Evolutionary conservation across 2,113 vertebrate genomes (phyloP), one percentile per base, ranked within the genome.

Genomic region (Nothobranchius kuhntae): DNA sequence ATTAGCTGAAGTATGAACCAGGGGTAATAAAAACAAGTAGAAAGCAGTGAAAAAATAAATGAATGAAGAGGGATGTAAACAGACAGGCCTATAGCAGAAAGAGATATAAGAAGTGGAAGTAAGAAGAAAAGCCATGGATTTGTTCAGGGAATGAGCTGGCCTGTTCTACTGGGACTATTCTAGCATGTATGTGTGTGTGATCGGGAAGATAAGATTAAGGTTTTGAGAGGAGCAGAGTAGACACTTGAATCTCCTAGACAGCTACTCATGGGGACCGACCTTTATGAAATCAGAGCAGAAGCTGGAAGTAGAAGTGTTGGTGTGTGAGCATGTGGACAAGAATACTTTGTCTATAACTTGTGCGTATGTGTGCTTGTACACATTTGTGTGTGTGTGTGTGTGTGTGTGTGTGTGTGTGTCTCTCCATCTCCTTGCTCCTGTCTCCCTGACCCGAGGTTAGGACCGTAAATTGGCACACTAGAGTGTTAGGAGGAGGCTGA

Each of bases 381-480:
- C 30, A 30, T 30, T 30, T 30, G 52, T 76, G 48, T 68, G 58
- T 67, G 62, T 38, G 62, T 21, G 21, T 21, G 21, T 21, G 21
- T 21, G 21, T 21, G n/a, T n/a, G n/a, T 14, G 17, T 26, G 57
- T 47, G 68, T 61, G 62, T 57, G 21, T 58, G 51, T 61, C 40
- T 53, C 14, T 62, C 53, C 26, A 53, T 62, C 26, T 68, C 46
- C 75, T 74, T 61, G 61, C 62, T 51, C 36, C 70, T 60, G 74
- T 79, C 77, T 61, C 59, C 65, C 57, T 81, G 82, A 87, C 83
- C 75, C 24, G 0, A 72, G 86, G 81, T 87, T 77, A 87, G 78
- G 76, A 67, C 73, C 30, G 26, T 78, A 87, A 88, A 90, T 90
- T 87, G 88, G 79, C 81, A 74, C 71, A 61, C 66, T 73, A 80